A percentile compares a stretch with the other conserved stretches of the same genome.
Conservation (phyloP, 2,113 vertebrate species). For the Laticauda colubrina region DNA sequence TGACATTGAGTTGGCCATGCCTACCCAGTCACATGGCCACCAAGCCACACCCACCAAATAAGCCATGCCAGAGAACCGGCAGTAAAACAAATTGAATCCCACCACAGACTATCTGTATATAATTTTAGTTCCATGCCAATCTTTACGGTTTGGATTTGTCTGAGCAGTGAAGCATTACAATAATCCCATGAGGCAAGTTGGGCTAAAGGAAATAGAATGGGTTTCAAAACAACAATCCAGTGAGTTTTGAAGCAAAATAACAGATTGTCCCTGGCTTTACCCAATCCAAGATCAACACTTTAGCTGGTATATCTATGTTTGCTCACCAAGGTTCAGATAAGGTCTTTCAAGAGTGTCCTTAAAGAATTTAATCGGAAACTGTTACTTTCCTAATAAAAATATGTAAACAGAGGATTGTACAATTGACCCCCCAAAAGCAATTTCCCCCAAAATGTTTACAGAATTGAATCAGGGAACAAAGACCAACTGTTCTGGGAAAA, state of each 20-base stretch:
- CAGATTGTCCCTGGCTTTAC: not conserved
- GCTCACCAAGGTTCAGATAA: not conserved
- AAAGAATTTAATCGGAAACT: not conserved
- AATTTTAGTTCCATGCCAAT: not conserved
- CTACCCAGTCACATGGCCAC: no score
- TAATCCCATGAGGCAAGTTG: not conserved
- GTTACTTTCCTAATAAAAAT: not conserved
- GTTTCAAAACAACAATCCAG: not conserved
- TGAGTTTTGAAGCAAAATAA: not conserved
- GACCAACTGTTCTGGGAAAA: not conserved
- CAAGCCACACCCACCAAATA: no score
- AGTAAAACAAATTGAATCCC: no score
- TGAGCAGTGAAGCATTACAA: not conserved
- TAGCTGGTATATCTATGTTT: not conserved
- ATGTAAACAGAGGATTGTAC: not conserved
- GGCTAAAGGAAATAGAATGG: not conserved
- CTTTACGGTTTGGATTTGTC: not conserved
- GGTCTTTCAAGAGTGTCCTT: not conserved
- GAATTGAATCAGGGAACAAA: not conserved
- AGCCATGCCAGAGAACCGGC: no score
- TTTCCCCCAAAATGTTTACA: not conserved
- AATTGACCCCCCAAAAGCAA: not conserved
- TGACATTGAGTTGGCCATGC: no score
- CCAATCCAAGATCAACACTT: not conserved
- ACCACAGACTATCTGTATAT: not conserved